phyloP scores from a whole-genome alignment of 2,113 vertebrate species.

The Gopherus flavomarginatus region DNA sequence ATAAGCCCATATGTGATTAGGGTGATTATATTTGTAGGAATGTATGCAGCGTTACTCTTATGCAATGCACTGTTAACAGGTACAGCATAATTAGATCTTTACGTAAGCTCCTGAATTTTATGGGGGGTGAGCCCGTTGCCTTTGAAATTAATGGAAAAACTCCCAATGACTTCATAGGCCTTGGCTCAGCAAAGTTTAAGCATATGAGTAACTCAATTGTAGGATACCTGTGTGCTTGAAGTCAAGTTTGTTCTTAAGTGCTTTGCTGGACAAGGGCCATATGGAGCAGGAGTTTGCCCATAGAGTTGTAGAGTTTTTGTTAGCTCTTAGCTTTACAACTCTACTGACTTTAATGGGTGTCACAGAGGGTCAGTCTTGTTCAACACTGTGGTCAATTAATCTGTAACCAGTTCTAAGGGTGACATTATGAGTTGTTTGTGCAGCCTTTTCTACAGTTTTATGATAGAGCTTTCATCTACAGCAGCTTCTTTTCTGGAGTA shows the following conservation, averaged over 20 bases:
- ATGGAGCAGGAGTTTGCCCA: fast-evolving
- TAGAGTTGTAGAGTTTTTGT: not conserved
- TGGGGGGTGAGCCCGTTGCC: not conserved
- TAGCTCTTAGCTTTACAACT: fast-evolving
- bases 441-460: not conserved
- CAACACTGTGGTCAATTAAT: fast-evolving
- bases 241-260: not conserved
- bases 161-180: not conserved
- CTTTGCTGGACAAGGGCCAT: fast-evolving
- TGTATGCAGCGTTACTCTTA: not conserved
- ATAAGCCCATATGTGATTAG: not conserved
- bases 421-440: not conserved
- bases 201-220: no score
- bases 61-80: not conserved
- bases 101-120: not conserved
- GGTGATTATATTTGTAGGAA: not conserved
- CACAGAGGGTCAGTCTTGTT: fast-evolving
- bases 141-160: not conserved
- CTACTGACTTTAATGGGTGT: fast-evolving
- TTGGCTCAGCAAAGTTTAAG: not conserved
- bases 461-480: not conserved
- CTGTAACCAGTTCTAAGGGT: fast-evolving
- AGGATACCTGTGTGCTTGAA: not conserved
- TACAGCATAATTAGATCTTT: not conserved
- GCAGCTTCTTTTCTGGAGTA: not conserved